Evolutionary conservation across 2,113 vertebrate genomes (phyloP), one percentile per base, ranked within the genome.

Genomic region (Syrmaticus mikado): DNA sequence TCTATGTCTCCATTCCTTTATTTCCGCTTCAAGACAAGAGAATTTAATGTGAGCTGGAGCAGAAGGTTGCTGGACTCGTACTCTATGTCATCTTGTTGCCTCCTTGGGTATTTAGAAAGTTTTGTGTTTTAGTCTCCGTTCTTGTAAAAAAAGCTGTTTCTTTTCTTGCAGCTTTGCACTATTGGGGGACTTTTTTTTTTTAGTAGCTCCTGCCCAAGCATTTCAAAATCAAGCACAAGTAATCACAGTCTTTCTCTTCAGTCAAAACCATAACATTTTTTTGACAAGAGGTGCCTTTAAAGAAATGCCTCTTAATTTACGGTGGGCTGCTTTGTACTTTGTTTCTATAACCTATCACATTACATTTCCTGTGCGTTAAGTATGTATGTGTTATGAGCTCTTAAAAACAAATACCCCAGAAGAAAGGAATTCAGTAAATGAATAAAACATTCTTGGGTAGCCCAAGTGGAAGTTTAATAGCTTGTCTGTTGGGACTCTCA

Each of bases 351-450:
- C 87, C 78, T 86, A 71, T 92, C 64, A 2, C 10, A 13, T 85
- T 70, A 88, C 61, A 40, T 93, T 97, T 96, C 91, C 88, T 82
- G 68, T 91, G 68, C 10, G 2, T 71, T 90, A 65, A 92, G 53
- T 75, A 36, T 85, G 36, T 88, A 75, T 94, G 72, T 62, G 38
- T 84, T 82, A 85, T 32, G 43, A 81, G 38, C 41, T 45, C 78
- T 92, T 94, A 93, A 86, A 93, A 96, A 94, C 80, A 93, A 96
- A 87, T 78, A 85, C 67, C 40, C 75, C 45, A 90, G 41, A 93
- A 87, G 71, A 96, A 96, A 96, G 66, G 79, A 92, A 92, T 71
- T 89, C 34, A 60, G 61, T 87, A 90, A 90, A 90, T 93, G 82
- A 96, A 88, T 85, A 90, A 87, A 90, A 81, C 60, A 82, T 82